Evolutionary conservation across 2,113 vertebrate genomes (phyloP), one percentile per base, ranked within the genome.

Genomic region (Campylomormyrus numenius): DNA sequence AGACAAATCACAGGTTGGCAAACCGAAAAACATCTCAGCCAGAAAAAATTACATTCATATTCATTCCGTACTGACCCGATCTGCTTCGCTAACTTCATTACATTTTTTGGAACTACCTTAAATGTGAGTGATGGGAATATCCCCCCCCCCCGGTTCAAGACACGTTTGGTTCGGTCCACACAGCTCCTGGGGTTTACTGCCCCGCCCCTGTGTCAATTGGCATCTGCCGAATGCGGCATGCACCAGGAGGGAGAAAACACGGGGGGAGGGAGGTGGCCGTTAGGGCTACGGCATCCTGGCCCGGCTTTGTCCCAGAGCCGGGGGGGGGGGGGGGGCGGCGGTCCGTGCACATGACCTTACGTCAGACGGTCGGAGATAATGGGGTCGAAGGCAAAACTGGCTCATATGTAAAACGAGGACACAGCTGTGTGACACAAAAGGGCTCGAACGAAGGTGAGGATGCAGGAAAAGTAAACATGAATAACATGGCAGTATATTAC

Each of bases 401-500:
- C 83, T 85, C 77, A 83, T 83, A 83, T 83, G n/a, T 83, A 45
- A 39, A 45, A 83, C 8, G 9, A 45, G 42, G 15, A 83, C 19
- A 46, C 19, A 2, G 39, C 83, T 48, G 45, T 45, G 35, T 48
- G 80, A 85, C 8, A 46, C 83, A n/a, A 2, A 46, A 10, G 45
- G 39, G 19, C 80, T 48, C 21, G 3, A 48, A 84, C 2, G 80
- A 42, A 85, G 24, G 21, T 46, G 42, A 85, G 83, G 17, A 48
- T 45, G 42, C 2, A 24, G n/a, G 39, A 48, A n/a, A 85, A 24
- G 31, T 42, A 85, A 85, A 48, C 8, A 21, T 48, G 83, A 24
- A 45, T 85, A 85, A 85, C 39, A 85, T 85, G 83, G 83, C 39
- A 46, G 83, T 85, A 85, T 85, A 85, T 85, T 85, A 85, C 83